Conservation (phyloP, 2,888 invertebrate genomes). For the Metacarcinus magister region DNA sequence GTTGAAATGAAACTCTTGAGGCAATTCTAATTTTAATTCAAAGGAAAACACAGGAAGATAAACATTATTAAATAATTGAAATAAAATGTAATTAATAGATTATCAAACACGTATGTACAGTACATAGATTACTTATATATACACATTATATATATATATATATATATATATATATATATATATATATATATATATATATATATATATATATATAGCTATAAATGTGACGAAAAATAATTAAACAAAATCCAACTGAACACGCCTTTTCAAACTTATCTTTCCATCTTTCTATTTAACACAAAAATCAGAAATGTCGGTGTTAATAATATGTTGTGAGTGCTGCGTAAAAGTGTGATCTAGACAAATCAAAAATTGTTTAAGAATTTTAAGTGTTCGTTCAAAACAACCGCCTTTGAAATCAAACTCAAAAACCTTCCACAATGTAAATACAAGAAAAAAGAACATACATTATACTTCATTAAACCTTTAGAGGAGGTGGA, state of each 20-base stretch:
- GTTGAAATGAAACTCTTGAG: not conserved
- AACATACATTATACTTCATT: conserved; percentile 35
- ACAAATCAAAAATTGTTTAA: not conserved
- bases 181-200: too few relatives aligned
- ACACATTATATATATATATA: not conserved
- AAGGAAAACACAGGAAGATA: not conserved
- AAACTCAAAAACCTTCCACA: not conserved
- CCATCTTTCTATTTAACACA: too few relatives aligned
- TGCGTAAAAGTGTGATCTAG: not conserved
- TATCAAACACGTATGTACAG: not conserved
- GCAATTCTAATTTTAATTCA: not conserved
- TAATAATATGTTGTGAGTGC: not conserved
- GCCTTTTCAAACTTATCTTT: too few relatives aligned
- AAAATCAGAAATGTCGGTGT: too few relatives aligned
- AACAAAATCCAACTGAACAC: not conserved
- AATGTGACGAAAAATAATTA: not conserved
- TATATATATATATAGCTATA: not conserved
- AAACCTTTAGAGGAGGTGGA: not conserved
- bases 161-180: not conserved
- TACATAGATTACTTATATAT: not conserved
- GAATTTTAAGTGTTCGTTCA: not conserved
- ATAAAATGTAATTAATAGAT: not conserved
- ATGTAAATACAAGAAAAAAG: not conserved
- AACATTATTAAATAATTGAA: not conserved
- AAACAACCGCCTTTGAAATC: not conserved